A percentile compares a stretch with the other conserved stretches of the same genome.
phyloP scores from a whole-genome alignment of 2,888 invertebrate species.

The Hypomecis punctinalis region DNA sequence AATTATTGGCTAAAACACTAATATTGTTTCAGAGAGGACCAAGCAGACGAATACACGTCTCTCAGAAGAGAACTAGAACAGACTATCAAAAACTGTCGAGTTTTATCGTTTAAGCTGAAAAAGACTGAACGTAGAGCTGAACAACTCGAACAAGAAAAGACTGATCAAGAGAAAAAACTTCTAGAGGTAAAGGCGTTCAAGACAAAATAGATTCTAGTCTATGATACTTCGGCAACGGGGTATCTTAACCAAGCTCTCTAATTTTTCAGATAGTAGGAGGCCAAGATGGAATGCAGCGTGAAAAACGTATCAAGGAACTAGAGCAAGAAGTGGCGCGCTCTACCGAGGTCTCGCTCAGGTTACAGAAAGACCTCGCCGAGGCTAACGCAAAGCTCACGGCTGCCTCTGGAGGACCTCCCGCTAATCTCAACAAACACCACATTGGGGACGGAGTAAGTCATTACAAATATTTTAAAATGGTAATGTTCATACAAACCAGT shows the following conservation, averaged over 20 bases:
- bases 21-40: slow-evolving; percentile 91
- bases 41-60: slow-evolving; percentile 97
- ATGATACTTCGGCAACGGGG: background rate
- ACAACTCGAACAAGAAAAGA: slow-evolving; percentile 94
- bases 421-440: slow-evolving; percentile 84
- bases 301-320: slow-evolving; percentile 90
- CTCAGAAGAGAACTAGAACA: slow-evolving; percentile 98
- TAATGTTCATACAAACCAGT: background rate
- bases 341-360: slow-evolving; percentile 88
- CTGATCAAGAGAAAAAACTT: slow-evolving; percentile 88
- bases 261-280: slow-evolving; percentile 80
- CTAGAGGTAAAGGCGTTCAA: slow-evolving; percentile 69
- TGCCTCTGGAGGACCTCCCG: slow-evolving; percentile 67
- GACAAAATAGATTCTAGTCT: background rate
- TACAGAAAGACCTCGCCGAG: slow-evolving; percentile 90
- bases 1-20: background rate
- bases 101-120: slow-evolving; percentile 98
- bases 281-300: slow-evolving; percentile 85
- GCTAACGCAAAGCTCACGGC: slow-evolving; percentile 85
- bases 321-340: slow-evolving; percentile 94
- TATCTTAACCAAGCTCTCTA: background rate
- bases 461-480: background rate
- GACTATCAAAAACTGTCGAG: slow-evolving; percentile 98
- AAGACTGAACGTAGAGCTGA: slow-evolving; percentile 97
- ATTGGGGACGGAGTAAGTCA: slow-evolving; percentile 84